Evolutionary conservation across 2,888 invertebrate species (phyloP).

Genomic region (Mimumesa dahlbomi): DNA sequence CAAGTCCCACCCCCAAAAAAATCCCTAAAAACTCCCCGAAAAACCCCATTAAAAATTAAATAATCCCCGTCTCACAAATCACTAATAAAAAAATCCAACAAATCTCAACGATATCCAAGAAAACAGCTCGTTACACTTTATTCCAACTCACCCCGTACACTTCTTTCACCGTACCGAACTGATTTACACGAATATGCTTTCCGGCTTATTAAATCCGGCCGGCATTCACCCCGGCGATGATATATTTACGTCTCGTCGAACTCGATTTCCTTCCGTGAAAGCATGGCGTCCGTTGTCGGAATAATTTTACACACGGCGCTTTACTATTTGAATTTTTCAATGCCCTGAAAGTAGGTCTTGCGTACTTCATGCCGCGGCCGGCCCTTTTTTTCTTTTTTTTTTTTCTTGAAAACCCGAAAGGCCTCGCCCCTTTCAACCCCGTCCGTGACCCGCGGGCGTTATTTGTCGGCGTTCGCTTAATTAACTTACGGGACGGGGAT

Average conservation of each 20-base stretch:
- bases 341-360: conserved; percentile 50
- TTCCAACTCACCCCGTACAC: too few species aligned
- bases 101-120: too few species aligned
- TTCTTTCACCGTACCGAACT: too few species aligned
- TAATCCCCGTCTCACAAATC: too few species aligned
- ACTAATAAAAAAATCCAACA: too few species aligned
- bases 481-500: conserved; percentile 47
- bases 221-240: too few species aligned
- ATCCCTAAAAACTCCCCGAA: too few species aligned
- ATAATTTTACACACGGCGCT: conserved; percentile 17
- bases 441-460: conserved; percentile 64
- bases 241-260: background rate
- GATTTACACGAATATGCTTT: too few species aligned
- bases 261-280: background rate
- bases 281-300: background rate
- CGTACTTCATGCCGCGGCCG: conserved; percentile 21
- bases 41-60: too few species aligned
- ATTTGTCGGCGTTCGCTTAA: conserved; percentile 58
- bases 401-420: conserved; percentile 23
- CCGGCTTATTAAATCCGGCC: too few species aligned
- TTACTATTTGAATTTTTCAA: conserved; percentile 51
- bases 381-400: conserved; percentile 37
- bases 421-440: conserved; percentile 30
- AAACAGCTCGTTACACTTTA: too few species aligned
- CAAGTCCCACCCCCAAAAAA: too few species aligned